Percentiles rank a stretch among this genome's conserved stretches.
These are phyloP conservation scores for Latrodectus geometricus DNA, from an alignment of 1,140 invertebrate species.

Conservation along the genomic window DNA sequence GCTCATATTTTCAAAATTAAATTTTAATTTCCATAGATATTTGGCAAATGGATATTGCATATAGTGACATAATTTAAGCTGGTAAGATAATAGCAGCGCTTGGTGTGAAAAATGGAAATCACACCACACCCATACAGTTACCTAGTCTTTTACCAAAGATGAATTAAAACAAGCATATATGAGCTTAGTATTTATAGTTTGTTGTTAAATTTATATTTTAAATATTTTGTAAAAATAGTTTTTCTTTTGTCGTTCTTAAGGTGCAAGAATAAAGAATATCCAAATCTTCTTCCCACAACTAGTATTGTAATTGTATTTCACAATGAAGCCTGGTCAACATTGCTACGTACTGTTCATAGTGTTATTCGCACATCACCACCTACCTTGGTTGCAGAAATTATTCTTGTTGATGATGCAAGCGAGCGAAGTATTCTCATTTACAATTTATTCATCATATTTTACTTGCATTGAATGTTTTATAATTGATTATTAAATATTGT, in stretches of 20 bases:
- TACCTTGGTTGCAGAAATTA: conserved; percentile 70
- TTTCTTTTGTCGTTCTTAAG: conserved; percentile 13
- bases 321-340: conserved; percentile 72
- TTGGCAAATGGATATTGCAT: no score
- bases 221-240: no score
- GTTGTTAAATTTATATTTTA: no score
- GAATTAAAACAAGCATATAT: no score
- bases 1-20: no score
- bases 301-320: conserved; percentile 73
- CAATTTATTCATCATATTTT: not conserved
- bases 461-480: not conserved
- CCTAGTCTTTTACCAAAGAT: no score
- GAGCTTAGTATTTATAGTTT: no score
- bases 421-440: conserved; percentile 66
- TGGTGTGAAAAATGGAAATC: no score
- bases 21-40: no score
- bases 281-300: conserved; percentile 65
- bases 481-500: not conserved
- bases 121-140: no score
- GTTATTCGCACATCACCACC: conserved; percentile 71
- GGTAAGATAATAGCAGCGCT: no score
- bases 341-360: conserved; percentile 71
- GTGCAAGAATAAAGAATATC: conserved; percentile 64
- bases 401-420: conserved; percentile 73
- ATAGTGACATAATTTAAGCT: no score